Base-by-base conservation (phyloP, 2,888 invertebrate species). In the Melinaea menophilus region DNA sequence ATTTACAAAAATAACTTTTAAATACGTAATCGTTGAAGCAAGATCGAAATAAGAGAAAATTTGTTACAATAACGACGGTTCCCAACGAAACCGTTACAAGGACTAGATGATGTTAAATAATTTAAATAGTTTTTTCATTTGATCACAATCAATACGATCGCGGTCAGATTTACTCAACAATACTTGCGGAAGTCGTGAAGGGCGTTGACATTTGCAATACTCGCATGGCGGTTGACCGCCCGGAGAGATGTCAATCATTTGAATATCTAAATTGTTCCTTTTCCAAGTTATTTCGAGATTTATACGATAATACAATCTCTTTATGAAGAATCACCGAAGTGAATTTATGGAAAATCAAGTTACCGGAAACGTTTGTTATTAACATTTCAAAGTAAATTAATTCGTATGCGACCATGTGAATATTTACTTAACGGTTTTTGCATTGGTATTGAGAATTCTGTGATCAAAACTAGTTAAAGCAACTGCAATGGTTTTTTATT, bases 161-260 rank as follows among this genome's bases (percentile, higher is more conserved):
- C 80, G 87, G 90, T 85, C 86, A 88, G 79, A 79, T 75, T 69
- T 69, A 48, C 63, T 73, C 75, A 76, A 88, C 86, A 88, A 88
- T 84, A 73, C 65, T 69, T 71, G 71, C 77, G 78, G 79, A 77
- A 79, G 80, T 74, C 70, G 74, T 73, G 73, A 67, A 78, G 76
- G 78, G 73, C 9, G 11, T 41, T 72, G 76, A 74, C 71, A 75
- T 75, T 75, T 73, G 76, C 73, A 70, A 76, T 77, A 73, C 66
- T 61, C 66, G 56, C 67, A 60, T 59, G 66, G 75, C 78, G 80
- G 76, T 78, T 86, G 89, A 85, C 89, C 90, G 85, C 90, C 90
- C 75, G 85, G 84, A 73, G 90, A 84, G 88, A 88, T 88, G 90
- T 90, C 90, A 90, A 90, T 90, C 89, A 88, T 90, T 90, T 90